Percentiles rank a stretch among this genome's conserved stretches.
Conservation (phyloP, 2,797 vertebrate genomes). For the Dendrocincla fuliginosa region DNA sequence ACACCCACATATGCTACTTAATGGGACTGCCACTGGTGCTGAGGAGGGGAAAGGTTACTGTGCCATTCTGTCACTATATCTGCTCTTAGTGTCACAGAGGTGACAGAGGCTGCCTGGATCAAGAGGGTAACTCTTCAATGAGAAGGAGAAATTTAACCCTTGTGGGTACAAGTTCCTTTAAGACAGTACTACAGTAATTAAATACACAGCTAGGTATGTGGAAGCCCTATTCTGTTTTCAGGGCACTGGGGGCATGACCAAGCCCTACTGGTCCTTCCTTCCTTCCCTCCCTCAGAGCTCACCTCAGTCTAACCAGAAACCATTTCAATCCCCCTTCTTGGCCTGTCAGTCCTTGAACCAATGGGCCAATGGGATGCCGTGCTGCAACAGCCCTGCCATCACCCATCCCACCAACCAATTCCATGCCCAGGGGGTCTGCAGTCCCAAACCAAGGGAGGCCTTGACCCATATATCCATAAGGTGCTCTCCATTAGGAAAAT, state of each 20-base stretch:
- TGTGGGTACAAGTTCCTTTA: background rate
- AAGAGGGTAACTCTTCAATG: background rate
- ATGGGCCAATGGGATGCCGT: background rate
- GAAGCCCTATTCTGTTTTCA: background rate
- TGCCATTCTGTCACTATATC: background rate
- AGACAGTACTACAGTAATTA: background rate
- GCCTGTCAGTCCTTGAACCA: background rate
- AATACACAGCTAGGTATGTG: background rate
- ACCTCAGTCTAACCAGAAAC: background rate
- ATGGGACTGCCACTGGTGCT: background rate
- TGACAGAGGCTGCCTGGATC: background rate
- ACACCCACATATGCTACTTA: background rate
- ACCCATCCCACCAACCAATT: background rate
- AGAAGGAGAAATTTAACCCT: background rate
- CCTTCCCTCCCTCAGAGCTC: background rate
- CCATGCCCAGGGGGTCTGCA: fast-evolving
- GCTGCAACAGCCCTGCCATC: background rate
- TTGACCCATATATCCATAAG: background rate
- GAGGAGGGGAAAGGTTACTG: background rate
- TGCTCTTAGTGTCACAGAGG: background rate
- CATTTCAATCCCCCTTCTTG: background rate
- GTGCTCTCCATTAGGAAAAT: background rate
- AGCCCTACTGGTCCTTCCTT: background rate
- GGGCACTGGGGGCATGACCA: fast-evolving
- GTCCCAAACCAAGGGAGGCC: background rate